A percentile compares a stretch with the other conserved stretches of the same genome.
These are phyloP conservation scores for Caenorhabditis angaria DNA, from an alignment of 2,888 invertebrate species.

Conservation along the genomic window DNA sequence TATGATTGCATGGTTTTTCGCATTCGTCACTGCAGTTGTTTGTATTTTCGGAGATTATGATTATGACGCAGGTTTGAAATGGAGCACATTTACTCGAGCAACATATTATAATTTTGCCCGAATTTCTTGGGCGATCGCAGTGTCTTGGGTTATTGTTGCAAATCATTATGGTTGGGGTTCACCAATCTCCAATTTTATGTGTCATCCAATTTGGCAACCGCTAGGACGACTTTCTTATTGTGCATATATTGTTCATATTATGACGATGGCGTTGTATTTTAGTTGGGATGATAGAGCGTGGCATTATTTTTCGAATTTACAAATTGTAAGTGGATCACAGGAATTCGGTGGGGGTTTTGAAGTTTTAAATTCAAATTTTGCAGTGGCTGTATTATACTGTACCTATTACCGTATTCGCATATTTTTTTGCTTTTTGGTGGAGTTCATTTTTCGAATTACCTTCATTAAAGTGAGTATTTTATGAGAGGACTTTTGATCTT, in stretches of 20 bases:
- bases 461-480: not conserved
- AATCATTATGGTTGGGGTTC: conserved; percentile 73
- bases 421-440: conserved; percentile 24
- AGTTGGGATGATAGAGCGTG: conserved; percentile 25
- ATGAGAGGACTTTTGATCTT: conserved; percentile 25
- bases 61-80: conserved; percentile 30
- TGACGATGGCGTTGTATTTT: conserved; percentile 29
- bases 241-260: conserved; percentile 80
- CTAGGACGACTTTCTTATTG: conserved; percentile 90
- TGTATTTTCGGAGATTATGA: conserved; percentile 30
- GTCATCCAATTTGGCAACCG: conserved; percentile 84
- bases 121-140: conserved; percentile 72
- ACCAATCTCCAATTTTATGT: conserved; percentile 81
- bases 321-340: conserved; percentile 22
- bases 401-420: not conserved
- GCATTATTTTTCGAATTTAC: conserved; percentile 32
- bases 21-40: conserved; percentile 23
- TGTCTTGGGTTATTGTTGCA: conserved; percentile 74
- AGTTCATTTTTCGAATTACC: not conserved
- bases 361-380: not conserved
- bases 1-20: conserved; percentile 24
- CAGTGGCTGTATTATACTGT: not conserved
- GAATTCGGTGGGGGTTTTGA: too few species aligned
- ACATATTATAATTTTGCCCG: conserved; percentile 58
- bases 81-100: conserved; percentile 29